phyloP scores from a whole-genome alignment of 2,113 vertebrate genomes.

The Ceratotherium simum region DNA sequence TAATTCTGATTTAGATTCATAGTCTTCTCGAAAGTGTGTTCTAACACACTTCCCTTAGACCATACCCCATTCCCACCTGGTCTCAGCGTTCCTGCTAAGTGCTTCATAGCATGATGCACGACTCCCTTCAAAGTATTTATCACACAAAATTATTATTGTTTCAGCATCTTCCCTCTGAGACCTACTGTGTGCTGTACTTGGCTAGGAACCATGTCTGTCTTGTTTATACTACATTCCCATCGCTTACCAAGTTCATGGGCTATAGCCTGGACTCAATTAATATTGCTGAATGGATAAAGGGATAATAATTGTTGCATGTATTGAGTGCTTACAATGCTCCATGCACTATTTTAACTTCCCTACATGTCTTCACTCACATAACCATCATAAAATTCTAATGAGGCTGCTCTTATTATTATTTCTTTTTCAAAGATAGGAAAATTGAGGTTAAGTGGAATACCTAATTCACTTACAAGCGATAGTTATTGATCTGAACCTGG shows the following conservation, averaged over 20 bases:
- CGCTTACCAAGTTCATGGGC: not conserved
- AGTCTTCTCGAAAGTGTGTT: not conserved
- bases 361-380: not conserved
- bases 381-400: not conserved
- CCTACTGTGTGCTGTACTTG: not conserved
- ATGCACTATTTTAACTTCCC: not conserved
- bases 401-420: not conserved
- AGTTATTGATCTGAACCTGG: not conserved
- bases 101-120: accelerated
- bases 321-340: not conserved
- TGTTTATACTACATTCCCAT: not conserved
- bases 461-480: not conserved
- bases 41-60: not conserved
- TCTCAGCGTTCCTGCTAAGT: not conserved
- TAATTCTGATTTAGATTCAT: not conserved
- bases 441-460: not conserved
- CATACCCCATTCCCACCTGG: too few relatives aligned
- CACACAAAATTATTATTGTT: not conserved
- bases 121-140: not conserved
- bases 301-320: too few relatives aligned
- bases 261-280: not conserved
- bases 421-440: not conserved
- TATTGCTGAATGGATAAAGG: not conserved
- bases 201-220: not conserved
- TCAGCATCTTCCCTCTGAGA: too few relatives aligned